Conservation (phyloP, 1,140 invertebrate species). For the Apis mellifera region DNA sequence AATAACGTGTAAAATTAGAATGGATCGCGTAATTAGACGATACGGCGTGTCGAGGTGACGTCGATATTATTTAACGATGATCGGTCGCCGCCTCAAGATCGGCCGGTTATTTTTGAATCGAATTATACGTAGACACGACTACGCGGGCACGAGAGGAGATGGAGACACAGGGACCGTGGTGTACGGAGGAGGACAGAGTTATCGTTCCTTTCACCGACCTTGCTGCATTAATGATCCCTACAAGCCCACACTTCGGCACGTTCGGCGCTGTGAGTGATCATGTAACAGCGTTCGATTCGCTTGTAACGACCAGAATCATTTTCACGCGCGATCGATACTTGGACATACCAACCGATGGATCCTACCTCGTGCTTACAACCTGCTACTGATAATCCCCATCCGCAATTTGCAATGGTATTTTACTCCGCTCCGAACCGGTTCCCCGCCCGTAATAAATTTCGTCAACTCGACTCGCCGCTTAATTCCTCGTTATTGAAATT, state of each 20-base stretch:
- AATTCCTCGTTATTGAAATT: conserved; percentile 15
- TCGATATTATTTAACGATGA: background rate
- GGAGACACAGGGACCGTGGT: background rate
- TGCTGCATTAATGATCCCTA: conserved; percentile 76
- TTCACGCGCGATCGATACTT: conserved; percentile 59
- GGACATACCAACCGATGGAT: conserved; percentile 29
- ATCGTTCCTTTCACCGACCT: conserved; percentile 79
- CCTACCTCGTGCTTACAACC: conserved; percentile 40
- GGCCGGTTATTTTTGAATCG: conserved; percentile 13
- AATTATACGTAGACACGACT: background rate
- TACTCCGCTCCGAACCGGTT: conserved; percentile 12
- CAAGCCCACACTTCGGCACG: conserved; percentile 67
- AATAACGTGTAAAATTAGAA: background rate
- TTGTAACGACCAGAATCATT: conserved; percentile 66
- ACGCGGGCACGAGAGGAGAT: background rate
- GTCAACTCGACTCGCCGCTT: background rate
- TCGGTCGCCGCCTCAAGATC: background rate
- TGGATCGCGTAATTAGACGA: background rate
- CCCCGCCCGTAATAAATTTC: conserved; percentile 10
- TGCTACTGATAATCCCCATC: conserved; percentile 39
- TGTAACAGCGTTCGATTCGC: conserved; percentile 64
- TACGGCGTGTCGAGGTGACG: background rate
- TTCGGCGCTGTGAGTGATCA: conserved; percentile 63
- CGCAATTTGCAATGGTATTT: conserved; percentile 36
- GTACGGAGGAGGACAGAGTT: conserved; percentile 48